Evolutionary conservation across 2,888 invertebrate genomes (phyloP).

Genomic region (Nasonovia ribisnigri): DNA sequence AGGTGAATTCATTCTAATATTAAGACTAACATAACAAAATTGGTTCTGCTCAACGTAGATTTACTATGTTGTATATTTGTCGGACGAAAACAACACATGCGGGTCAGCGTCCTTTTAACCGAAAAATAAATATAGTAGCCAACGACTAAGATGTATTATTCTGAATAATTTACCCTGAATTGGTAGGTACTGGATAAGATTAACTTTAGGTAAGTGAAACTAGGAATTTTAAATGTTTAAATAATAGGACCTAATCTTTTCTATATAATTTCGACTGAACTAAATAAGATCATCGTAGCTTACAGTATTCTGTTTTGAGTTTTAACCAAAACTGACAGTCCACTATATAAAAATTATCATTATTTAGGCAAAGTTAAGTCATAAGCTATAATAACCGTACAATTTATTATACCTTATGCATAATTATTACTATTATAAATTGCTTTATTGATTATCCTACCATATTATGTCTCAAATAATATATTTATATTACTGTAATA

Average conservation of each 20-base stretch:
- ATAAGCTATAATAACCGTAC: background rate
- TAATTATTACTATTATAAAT: background rate
- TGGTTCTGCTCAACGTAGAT: background rate
- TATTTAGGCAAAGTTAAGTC: background rate
- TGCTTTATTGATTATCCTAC: background rate
- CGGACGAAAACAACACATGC: too few relatives aligned
- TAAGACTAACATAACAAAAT: background rate
- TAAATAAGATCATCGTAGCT: background rate
- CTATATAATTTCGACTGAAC: background rate
- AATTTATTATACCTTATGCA: background rate
- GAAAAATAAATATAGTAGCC: too few relatives aligned
- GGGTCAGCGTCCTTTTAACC: too few relatives aligned
- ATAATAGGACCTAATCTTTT: too few relatives aligned
- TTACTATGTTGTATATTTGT: too few relatives aligned
- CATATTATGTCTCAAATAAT: background rate
- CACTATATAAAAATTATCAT: background rate
- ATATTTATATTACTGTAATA: background rate
- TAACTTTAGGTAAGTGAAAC: too few relatives aligned
- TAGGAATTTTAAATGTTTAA: too few relatives aligned
- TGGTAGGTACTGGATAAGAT: too few relatives aligned
- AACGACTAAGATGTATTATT: background rate
- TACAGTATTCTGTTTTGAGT: background rate
- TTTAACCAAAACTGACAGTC: background rate
- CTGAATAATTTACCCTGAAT: background rate
- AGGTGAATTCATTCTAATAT: background rate